phyloP scores from a whole-genome alignment of 1,140 invertebrate genomes.

The Pogonomyrmex barbatus region DNA sequence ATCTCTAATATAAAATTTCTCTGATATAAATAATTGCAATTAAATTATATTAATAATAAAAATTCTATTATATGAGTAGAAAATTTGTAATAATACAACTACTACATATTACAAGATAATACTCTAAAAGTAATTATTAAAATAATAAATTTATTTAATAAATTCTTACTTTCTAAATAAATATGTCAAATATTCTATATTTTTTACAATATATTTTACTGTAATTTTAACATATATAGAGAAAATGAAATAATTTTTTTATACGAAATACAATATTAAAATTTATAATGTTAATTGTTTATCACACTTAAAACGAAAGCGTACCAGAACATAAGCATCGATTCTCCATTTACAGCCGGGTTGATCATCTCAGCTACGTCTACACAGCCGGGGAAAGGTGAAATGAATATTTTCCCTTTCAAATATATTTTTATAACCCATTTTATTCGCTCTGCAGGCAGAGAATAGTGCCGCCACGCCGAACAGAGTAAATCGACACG shows the following conservation, averaged over 20 bases:
- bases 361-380: not conserved
- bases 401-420: slow-evolving; percentile 9
- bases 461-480: slow-evolving; percentile 27
- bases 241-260: slow-evolving; percentile 14
- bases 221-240: not conserved
- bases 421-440: slow-evolving; percentile 46
- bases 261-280: not conserved
- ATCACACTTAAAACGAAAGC: not conserved
- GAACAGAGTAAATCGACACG: slow-evolving; percentile 28
- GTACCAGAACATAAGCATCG: not conserved
- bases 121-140: not conserved
- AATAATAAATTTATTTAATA: not conserved
- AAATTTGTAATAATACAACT: not conserved
- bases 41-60: not conserved
- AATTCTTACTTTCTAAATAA: not conserved
- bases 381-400: not conserved
- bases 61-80: not conserved
- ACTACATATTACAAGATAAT: not conserved
- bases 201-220: not conserved
- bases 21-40: not conserved
- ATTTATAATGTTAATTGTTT: slow-evolving; percentile 2
- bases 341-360: slow-evolving; percentile 1
- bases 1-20: not conserved
- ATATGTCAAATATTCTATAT: not conserved
- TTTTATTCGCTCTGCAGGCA: slow-evolving; percentile 35